phyloP scores from a whole-genome alignment of 2,797 vertebrate species.

The Poeciliopsis gracilis region DNA sequence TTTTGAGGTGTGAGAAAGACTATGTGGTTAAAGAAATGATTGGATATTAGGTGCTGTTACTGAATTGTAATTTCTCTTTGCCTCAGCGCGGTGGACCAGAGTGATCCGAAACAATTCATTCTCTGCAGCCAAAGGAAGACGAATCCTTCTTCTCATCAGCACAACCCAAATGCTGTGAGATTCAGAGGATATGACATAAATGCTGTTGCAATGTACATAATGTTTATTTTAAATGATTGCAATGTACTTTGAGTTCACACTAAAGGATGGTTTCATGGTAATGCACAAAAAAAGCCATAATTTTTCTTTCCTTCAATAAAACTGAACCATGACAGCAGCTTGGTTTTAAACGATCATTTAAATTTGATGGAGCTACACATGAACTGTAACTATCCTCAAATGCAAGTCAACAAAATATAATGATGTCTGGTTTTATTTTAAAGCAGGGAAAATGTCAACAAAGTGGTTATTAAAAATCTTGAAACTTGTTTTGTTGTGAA shows the following conservation, averaged over 20 bases:
- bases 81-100: constrained; percentile 83
- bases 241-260: constrained; percentile 39
- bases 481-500: constrained; percentile 36
- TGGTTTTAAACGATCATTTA: not conserved
- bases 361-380: constrained; percentile 11
- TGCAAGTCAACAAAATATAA: not conserved
- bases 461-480: constrained; percentile 15
- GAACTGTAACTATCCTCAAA: not conserved
- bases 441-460: not conserved
- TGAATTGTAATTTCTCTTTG: constrained; percentile 5
- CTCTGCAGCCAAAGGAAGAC: constrained; percentile 56
- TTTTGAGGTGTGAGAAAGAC: not conserved
- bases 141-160: constrained; percentile 46
- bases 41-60: no score
- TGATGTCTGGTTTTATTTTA: not conserved
- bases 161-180: constrained; percentile 53
- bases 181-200: constrained; percentile 60
- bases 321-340: not conserved
- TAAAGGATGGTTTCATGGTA: constrained; percentile 21
- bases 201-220: constrained; percentile 74
- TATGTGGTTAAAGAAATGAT: not conserved
- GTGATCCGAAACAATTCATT: constrained; percentile 52
- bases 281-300: constrained; percentile 18
- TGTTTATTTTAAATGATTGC: constrained; percentile 52
- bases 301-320: constrained; percentile 2